Conservation (phyloP, 1,140 invertebrate genomes). For the Zophobas atratus region DNA sequence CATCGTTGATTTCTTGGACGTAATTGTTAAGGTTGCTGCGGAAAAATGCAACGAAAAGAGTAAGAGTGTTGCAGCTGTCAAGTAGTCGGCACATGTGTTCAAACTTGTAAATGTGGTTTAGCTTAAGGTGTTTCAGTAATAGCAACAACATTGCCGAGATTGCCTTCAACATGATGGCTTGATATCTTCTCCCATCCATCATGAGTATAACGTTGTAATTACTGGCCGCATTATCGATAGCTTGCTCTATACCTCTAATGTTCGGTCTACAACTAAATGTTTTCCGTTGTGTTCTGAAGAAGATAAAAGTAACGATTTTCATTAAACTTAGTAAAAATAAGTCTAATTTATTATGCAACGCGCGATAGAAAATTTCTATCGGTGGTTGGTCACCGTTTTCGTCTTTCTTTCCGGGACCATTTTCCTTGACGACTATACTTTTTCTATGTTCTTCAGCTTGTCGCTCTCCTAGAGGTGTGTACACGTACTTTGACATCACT, state of each 20-base stretch:
- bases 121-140: conserved; percentile 96
- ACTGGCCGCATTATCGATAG: conserved; percentile 91
- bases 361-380: no score
- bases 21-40: conserved; percentile 97
- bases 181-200: conserved; percentile 97
- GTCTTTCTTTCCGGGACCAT: no score
- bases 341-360: no score
- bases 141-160: conserved; percentile 93
- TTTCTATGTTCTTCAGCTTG: not conserved
- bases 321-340: no score
- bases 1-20: conserved; percentile 93
- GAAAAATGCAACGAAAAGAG: conserved; percentile 97
- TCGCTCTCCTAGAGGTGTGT: conserved; percentile 8
- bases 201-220: conserved; percentile 95
- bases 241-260: conserved; percentile 69
- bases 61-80: conserved; percentile 98
- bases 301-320: no score
- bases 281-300: no score
- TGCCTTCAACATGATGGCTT: conserved; percentile 98
- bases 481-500: conserved; percentile 9
- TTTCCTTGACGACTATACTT: not conserved
- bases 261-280: no score
- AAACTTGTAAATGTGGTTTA: conserved; percentile 99
- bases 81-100: conserved; percentile 98
- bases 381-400: no score